Conservation (phyloP, 2,797 vertebrate genomes). For the Hemitrygon akajei region DNA sequence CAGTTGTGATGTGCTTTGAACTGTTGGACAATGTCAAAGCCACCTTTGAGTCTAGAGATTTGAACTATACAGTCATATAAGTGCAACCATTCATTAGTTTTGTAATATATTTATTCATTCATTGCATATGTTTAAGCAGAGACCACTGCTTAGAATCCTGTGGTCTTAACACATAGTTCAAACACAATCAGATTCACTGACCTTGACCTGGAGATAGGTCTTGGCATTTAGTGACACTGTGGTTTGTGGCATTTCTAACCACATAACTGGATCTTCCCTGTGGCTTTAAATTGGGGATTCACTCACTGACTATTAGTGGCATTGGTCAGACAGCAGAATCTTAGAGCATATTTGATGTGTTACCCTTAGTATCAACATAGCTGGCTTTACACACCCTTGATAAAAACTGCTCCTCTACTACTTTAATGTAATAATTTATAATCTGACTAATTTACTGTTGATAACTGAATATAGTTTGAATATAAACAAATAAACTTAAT, state of each 20-base stretch:
- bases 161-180: conserved; percentile 41
- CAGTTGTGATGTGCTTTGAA: background rate
- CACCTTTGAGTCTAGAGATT: too few relatives aligned
- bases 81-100: conserved; percentile 62
- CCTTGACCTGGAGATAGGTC: conserved; percentile 61
- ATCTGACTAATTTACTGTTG: background rate
- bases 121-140: background rate
- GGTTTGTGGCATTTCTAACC: conserved; percentile 62
- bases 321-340: conserved; percentile 44
- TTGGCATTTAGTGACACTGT: conserved; percentile 53
- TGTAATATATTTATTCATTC: conserved; percentile 53
- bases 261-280: conserved; percentile 61
- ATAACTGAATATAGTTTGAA: background rate
- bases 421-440: background rate
- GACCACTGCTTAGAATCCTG: background rate
- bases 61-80: conserved; percentile 42
- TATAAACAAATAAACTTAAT: background rate
- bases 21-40: background rate
- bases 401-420: background rate
- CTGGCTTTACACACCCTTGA: background rate
- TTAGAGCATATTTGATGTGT: background rate
- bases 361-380: background rate
- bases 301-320: conserved; percentile 57
- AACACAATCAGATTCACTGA: conserved; percentile 46
- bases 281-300: conserved; percentile 49